These are phyloP conservation scores for Zhengitettix transpicula DNA, from an alignment of 2,888 invertebrate species.

Conservation along the genomic window DNA sequence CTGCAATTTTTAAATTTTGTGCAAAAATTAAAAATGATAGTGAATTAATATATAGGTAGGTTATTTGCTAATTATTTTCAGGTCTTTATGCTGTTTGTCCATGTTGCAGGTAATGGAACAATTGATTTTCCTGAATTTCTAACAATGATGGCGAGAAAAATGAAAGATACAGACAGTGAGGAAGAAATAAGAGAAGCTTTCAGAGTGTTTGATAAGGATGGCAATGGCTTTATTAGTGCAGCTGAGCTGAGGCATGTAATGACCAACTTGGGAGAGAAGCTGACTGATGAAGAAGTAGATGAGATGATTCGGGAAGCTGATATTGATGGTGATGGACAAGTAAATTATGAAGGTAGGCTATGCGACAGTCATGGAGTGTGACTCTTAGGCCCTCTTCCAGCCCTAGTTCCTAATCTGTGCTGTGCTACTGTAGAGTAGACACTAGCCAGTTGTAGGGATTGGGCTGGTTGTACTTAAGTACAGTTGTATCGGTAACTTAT, in stretches of 20 bases:
- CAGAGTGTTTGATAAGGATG: constrained; percentile 98
- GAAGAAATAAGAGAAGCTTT: constrained; percentile 98
- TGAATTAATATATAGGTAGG: too few relatives aligned
- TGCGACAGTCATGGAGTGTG: too few relatives aligned
- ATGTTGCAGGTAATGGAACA: constrained; percentile 78
- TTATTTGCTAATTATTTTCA: not conserved
- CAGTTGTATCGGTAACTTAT: too few relatives aligned
- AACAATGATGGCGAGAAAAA: constrained; percentile 99
- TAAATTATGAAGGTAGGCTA: constrained; percentile 77
- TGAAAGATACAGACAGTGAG: constrained; percentile 99
- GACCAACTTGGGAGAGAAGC: constrained; percentile 98
- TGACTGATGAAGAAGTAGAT: constrained; percentile 98
- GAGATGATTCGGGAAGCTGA: constrained; percentile 99
- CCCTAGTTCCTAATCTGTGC: too few relatives aligned
- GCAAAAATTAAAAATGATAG: too few relatives aligned
- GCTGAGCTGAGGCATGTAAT: constrained; percentile 98
- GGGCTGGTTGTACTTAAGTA: too few relatives aligned
- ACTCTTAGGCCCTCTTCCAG: too few relatives aligned
- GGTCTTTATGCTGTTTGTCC: too few relatives aligned
- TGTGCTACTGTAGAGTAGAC: too few relatives aligned
- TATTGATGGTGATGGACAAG: constrained; percentile 97
- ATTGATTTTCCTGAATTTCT: constrained; percentile 99
- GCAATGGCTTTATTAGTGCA: constrained; percentile 97
- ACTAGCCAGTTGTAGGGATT: too few relatives aligned
- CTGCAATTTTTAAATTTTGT: not conserved